These are phyloP conservation scores for Gymnogyps californianus DNA, from an alignment of 2,113 vertebrate species.

Conservation along the genomic window DNA sequence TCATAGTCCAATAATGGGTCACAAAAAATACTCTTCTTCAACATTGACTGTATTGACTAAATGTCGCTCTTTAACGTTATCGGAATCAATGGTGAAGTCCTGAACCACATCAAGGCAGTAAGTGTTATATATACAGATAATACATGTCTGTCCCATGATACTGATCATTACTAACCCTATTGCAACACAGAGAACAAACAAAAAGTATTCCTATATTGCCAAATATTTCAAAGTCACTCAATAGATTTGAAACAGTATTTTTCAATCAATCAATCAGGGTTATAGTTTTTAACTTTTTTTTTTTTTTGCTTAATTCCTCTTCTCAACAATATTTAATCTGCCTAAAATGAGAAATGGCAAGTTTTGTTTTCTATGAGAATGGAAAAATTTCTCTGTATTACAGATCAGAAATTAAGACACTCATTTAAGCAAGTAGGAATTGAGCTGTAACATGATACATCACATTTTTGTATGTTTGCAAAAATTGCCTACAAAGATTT, in stretches of 20 bases:
- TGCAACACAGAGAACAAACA: neutral
- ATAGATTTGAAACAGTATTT: neutral
- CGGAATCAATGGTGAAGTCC: neutral
- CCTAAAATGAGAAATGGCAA: neutral
- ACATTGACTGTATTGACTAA: neutral
- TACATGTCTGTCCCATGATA: neutral
- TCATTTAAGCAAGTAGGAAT: neutral
- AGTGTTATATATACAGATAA: neutral
- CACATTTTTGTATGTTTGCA: neutral
- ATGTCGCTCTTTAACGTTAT: neutral
- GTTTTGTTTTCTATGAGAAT: neutral
- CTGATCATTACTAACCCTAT: neutral
- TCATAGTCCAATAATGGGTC: neutral
- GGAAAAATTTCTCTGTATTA: neutral
- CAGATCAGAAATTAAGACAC: neutral
- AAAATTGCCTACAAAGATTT: neutral
- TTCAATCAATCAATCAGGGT: neutral
- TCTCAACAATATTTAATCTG: neutral
- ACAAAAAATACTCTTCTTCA: neutral
- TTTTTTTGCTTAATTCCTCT: neutral
- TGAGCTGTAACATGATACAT: neutral
- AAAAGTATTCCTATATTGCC: neutral
- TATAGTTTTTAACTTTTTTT: neutral
- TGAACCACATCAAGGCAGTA: neutral
- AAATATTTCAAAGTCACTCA: neutral